A percentile compares a stretch with the other conserved stretches of the same genome.
These are phyloP conservation scores for Nomada fucata DNA, from an alignment of 2,888 invertebrate species.

Conservation along the genomic window DNA sequence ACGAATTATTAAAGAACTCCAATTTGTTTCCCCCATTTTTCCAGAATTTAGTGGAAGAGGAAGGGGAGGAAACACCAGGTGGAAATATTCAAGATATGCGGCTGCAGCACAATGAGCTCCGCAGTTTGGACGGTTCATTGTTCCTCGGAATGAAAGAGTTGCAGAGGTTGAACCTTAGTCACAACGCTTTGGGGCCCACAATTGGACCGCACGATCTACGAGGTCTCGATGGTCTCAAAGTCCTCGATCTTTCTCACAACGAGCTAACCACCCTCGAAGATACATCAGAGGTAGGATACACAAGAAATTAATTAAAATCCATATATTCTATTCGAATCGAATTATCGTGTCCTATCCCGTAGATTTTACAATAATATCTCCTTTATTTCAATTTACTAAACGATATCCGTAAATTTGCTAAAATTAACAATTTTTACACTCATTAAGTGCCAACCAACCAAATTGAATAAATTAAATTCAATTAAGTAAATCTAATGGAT, in stretches of 20 bases:
- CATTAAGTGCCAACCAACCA: too few species aligned
- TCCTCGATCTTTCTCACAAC: slow-evolving; percentile 92
- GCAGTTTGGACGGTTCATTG: slow-evolving; percentile 90
- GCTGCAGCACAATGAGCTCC: slow-evolving; percentile 90
- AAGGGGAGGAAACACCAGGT: slow-evolving; percentile 83
- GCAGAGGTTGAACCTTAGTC: slow-evolving; percentile 89
- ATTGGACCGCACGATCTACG: slow-evolving; percentile 92
- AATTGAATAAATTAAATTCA: too few species aligned
- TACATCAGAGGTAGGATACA: slow-evolving; percentile 90
- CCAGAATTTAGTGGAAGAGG: slow-evolving; percentile 91
- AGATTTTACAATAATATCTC: neutral
- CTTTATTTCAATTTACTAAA: neutral
- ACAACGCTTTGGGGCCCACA: slow-evolving; percentile 89
- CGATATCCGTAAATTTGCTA: too few species aligned
- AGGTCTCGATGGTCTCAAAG: slow-evolving; percentile 90
- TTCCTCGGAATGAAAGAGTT: slow-evolving; percentile 90
- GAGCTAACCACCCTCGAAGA: slow-evolving; percentile 91
- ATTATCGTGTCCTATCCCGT: neutral
- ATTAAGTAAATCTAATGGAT: too few species aligned
- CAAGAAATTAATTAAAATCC: slow-evolving; percentile 5
- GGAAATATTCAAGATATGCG: slow-evolving; percentile 90
- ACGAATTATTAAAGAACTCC: neutral
- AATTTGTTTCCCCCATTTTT: slow-evolving; percentile 70
- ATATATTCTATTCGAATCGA: neutral
- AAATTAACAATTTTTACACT: too few species aligned